Conservation (phyloP, 2,888 invertebrate species). For the Tipula helvola region DNA sequence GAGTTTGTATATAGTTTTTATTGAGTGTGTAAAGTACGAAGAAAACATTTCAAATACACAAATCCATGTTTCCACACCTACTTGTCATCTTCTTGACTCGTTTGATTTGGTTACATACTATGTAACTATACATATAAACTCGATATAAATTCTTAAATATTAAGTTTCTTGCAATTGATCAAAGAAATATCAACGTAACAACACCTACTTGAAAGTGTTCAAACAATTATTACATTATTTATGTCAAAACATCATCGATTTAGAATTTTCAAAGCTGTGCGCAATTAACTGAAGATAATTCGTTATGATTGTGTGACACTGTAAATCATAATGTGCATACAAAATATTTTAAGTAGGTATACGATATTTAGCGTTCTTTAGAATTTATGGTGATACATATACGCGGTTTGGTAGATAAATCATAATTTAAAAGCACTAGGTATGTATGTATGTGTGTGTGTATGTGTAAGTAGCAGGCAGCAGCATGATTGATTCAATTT, state of each 20-base stretch:
- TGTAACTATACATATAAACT: not conserved
- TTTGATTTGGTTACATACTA: not conserved
- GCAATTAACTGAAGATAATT: not conserved
- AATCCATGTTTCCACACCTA: not conserved
- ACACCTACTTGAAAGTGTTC: not conserved
- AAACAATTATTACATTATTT: not conserved
- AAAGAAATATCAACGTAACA: not conserved
- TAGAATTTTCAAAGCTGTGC: not conserved
- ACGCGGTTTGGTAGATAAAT: not conserved
- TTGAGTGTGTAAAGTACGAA: not conserved
- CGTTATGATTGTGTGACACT: not conserved
- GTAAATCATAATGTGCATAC: not conserved
- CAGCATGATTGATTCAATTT: not conserved
- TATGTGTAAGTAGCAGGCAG: not conserved
- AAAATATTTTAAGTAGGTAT: not conserved
- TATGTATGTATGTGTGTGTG: not conserved
- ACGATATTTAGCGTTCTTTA: not conserved
- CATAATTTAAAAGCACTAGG: not conserved
- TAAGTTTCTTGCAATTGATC: not conserved
- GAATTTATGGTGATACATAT: not conserved
- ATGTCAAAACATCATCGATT: not conserved
- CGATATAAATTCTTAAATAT: not conserved
- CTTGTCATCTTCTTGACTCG: not conserved
- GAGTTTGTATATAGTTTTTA: not conserved
- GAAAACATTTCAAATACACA: not conserved